A percentile compares a stretch with the other conserved stretches of the same genome.
phyloP scores from a whole-genome alignment of 1,140 invertebrate genomes.

The Penaeus indicus region DNA sequence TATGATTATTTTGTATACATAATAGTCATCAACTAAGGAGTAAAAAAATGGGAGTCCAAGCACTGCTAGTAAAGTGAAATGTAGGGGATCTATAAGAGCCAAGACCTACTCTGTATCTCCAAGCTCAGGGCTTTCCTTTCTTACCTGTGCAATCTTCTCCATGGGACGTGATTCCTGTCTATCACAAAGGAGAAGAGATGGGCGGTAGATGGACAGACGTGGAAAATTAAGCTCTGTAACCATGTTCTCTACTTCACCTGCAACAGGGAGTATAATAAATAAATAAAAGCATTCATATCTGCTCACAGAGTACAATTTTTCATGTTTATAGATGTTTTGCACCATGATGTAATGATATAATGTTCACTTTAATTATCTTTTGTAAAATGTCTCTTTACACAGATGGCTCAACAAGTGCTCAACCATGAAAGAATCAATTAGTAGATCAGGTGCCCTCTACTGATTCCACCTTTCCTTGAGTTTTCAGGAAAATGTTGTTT shows the following conservation, averaged over 20 bases:
- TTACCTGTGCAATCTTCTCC: conserved; percentile 66
- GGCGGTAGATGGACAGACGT: conserved; percentile 69
- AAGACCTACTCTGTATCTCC: background rate
- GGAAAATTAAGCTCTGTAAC: conserved; percentile 68
- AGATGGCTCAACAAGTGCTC: too few species aligned
- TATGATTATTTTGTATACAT: background rate
- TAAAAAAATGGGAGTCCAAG: background rate
- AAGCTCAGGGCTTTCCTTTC: background rate
- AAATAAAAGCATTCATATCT: background rate
- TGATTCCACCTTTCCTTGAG: too few species aligned
- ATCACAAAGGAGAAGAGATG: conserved; percentile 69
- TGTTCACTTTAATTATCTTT: too few species aligned
- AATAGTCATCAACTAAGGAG: background rate
- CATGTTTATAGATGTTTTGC: background rate
- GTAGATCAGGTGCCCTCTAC: too few species aligned
- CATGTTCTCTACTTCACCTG: conserved; percentile 68
- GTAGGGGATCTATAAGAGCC: background rate
- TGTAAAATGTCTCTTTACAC: too few species aligned
- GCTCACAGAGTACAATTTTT: background rate
- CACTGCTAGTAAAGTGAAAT: background rate
- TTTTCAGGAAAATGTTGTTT: too few species aligned
- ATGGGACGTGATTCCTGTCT: conserved; percentile 66
- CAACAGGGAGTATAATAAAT: background rate
- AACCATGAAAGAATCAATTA: too few species aligned
- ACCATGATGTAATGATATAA: background rate